Base-by-base conservation (phyloP, 2,113 vertebrate genomes). In the Anoura caudifer region DNA sequence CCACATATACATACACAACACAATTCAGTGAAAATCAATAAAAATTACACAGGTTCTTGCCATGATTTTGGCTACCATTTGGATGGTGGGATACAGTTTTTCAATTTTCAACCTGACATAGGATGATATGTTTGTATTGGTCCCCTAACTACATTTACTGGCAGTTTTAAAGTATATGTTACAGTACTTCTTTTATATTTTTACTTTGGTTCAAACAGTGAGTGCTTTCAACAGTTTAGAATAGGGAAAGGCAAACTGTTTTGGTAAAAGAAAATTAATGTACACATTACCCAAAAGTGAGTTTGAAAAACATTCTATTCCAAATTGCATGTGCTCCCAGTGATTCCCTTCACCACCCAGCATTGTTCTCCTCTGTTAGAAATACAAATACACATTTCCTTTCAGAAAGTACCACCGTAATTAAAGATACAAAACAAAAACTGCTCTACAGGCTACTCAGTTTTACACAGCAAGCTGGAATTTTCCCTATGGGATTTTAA, bases 401-500 rank as follows among this genome's bases (percentile, higher is more conserved):
- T 82, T 52, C 20, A 50, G 82, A 22, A 56, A 43, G 10, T 16
- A 45, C 41, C 47, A 1, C 38, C 36, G 8, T 54, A 52, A 82
- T 67, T 43, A 88, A 63, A 63, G 7, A 52, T 56, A 41, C 59
- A 56, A 43, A 47, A 52, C 69, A 52, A 75, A 94, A 81, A 52
- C 52, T 79, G 33, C 65, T 45, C 28, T 45, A 50, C 45, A 77
- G 86, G 3, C 86, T 52, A 22, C 52, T 86, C 20, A 15, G 9
- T n/a, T 65, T 73, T 19, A 52, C 4, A 47, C 59, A 52, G 54
- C 61, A 20, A 59, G 19, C 67, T 76, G 87, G 72, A 84, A 19
- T 73, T 83, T 86, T 90, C 75, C 80, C 80, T 24, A 2, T 24
- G 84, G 79, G 14, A 75, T 92, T 87, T 84, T 75, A 86, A 86